A percentile compares a stretch with the other conserved stretches of the same genome.
These are phyloP conservation scores for Saturnia pavonia DNA, from an alignment of 2,888 invertebrate species.

Conservation along the genomic window DNA sequence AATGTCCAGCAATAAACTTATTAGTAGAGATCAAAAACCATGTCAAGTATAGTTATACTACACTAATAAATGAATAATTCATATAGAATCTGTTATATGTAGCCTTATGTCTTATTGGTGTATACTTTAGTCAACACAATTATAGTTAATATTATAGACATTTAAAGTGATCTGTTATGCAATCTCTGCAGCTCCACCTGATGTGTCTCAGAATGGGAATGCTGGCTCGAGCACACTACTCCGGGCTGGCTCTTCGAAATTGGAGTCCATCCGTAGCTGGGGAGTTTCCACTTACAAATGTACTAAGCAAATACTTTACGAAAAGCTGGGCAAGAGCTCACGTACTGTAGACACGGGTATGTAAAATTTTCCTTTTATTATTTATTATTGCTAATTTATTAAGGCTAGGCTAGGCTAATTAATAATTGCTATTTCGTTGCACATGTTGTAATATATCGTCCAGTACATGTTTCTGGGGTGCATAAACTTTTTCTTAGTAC, in stretches of 20 bases:
- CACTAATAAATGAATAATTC: neutral
- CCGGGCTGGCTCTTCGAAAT: conserved; percentile 88
- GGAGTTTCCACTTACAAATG: conserved; percentile 99
- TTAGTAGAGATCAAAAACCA: no score
- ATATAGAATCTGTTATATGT: neutral
- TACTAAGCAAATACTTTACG: conserved; percentile 97
- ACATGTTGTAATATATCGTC: no score
- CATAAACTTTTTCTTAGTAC: no score
- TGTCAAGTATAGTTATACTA: no score
- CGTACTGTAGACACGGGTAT: conserved; percentile 93
- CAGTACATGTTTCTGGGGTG: no score
- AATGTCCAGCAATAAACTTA: no score
- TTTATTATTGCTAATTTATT: neutral
- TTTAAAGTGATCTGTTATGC: neutral
- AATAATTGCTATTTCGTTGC: no score
- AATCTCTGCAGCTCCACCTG: conserved; percentile 68
- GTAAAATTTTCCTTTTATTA: neutral
- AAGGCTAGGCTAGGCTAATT: neutral
- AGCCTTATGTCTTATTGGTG: neutral
- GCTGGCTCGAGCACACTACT: conserved; percentile 80
- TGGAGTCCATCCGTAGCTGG: conserved; percentile 97
- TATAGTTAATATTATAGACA: neutral
- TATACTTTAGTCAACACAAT: no score
- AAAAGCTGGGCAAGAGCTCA: conserved; percentile 96
- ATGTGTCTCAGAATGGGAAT: conserved; percentile 84